Evolutionary conservation across 2,797 vertebrate species (phyloP).

Genomic region (Falco columbarius): DNA sequence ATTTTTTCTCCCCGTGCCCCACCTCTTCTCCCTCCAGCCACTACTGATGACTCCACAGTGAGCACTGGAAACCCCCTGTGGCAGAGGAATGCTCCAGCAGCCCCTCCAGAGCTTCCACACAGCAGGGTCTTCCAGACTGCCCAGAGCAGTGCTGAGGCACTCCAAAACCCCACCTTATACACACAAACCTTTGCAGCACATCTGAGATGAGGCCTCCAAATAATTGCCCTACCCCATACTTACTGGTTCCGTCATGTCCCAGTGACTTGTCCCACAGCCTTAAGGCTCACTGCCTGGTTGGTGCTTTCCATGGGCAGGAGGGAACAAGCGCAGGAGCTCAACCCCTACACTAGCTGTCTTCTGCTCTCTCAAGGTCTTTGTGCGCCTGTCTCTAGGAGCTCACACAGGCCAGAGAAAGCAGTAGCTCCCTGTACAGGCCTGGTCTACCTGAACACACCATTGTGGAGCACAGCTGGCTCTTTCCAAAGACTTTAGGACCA

Average conservation of each 20-base stretch:
- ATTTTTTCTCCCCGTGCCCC: background rate
- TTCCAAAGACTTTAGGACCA: background rate
- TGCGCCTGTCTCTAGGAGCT: background rate
- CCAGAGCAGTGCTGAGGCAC: background rate
- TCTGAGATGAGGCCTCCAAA: background rate
- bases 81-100: background rate
- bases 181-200: background rate
- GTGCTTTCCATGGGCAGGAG: background rate
- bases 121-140: background rate
- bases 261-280: background rate
- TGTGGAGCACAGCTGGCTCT: background rate
- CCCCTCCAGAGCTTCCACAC: background rate
- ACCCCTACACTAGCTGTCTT: background rate
- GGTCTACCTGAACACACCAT: background rate
- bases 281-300: background rate
- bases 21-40: background rate
- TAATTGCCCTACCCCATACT: background rate
- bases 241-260: background rate
- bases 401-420: background rate
- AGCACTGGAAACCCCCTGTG: accelerated
- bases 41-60: background rate
- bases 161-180: background rate
- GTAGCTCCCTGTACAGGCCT: background rate
- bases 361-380: background rate
- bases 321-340: background rate